These are phyloP conservation scores for Lepus timidus DNA, from an alignment of 2,113 vertebrate species.

Conservation along the genomic window DNA sequence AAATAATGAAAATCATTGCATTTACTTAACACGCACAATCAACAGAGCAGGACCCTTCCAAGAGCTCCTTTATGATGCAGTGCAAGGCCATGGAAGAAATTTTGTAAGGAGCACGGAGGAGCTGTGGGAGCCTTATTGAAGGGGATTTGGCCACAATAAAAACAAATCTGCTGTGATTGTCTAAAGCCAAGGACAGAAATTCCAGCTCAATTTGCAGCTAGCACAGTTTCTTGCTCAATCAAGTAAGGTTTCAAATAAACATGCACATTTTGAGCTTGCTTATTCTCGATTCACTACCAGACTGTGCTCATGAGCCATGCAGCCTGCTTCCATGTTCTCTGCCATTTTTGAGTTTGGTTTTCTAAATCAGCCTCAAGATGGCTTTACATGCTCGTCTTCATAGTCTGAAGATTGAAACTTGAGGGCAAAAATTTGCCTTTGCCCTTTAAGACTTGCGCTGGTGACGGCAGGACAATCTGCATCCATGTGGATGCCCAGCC, in stretches of 20 bases:
- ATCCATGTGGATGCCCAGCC: background rate
- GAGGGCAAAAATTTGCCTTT: background rate
- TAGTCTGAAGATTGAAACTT: background rate
- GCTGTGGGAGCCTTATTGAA: background rate
- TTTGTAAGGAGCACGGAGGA: background rate
- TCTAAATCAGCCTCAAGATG: background rate
- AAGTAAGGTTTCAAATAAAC: constrained; percentile 10
- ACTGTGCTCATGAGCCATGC: background rate
- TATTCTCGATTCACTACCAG: background rate
- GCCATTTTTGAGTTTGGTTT: background rate
- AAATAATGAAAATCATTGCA: constrained; percentile 79
- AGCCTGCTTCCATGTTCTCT: background rate
- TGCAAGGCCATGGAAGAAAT: background rate
- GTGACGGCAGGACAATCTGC: too few relatives aligned
- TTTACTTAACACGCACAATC: constrained; percentile 73
- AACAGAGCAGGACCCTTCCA: constrained; percentile 35
- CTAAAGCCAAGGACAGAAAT: background rate
- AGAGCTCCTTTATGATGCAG: background rate
- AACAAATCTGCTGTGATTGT: background rate
- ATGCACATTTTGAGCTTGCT: background rate
- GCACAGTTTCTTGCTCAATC: constrained; percentile 21
- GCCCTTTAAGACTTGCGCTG: background rate
- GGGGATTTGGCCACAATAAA: background rate
- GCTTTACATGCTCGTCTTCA: background rate
- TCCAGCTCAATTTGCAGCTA: background rate